A percentile compares a stretch with the other conserved stretches of the same genome.
Evolutionary conservation across 2,888 invertebrate species (phyloP).

Genomic region (Globia sparganii): DNA sequence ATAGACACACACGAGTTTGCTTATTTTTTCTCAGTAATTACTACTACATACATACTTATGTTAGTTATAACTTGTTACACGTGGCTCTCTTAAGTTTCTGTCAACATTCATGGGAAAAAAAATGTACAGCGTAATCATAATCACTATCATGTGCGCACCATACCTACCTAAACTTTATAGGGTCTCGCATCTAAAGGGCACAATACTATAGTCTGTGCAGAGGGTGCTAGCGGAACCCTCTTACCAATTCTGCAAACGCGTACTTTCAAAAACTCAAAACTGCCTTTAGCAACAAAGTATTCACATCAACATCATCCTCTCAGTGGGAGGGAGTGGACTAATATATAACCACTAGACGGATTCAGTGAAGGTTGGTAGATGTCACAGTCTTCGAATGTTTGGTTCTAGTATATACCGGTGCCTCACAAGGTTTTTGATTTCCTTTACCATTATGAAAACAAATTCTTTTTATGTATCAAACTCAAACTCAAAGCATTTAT

Average conservation of each 20-base stretch:
- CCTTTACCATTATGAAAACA: too few relatives aligned
- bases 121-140: constrained; percentile 4
- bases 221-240: neutral
- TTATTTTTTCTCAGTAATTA: neutral
- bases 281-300: constrained; percentile 12
- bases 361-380: too few relatives aligned
- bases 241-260: neutral
- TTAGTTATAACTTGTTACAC: constrained; percentile 9
- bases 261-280: neutral
- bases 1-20: neutral
- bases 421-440: too few relatives aligned
- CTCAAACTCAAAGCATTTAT: too few relatives aligned
- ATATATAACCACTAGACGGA: too few relatives aligned
- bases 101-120: constrained; percentile 22
- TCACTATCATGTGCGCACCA: neutral
- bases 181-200: neutral
- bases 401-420: too few relatives aligned
- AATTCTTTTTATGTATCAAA: too few relatives aligned
- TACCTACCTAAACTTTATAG: neutral
- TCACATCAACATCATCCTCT: too few relatives aligned
- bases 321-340: too few relatives aligned
- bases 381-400: too few relatives aligned
- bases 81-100: constrained; percentile 18
- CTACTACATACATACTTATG: neutral
- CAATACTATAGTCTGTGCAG: neutral